Percentiles rank a stretch among this genome's conserved stretches.
Conservation (phyloP, 2,113 vertebrate species). For the Crotalus helleri region DNA sequence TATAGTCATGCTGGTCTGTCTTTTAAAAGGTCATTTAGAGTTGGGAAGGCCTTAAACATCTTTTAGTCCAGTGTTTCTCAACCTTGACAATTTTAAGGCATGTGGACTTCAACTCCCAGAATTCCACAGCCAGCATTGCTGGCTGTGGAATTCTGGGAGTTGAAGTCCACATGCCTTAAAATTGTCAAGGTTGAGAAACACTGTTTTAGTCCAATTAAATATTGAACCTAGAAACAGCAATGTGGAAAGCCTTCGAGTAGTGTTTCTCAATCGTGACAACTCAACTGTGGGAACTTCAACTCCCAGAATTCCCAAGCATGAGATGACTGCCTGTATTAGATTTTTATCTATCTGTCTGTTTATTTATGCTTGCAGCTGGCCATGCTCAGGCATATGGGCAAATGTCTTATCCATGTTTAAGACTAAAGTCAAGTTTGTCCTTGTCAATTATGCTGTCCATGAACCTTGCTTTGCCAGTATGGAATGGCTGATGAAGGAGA, state of each 20-base stretch:
- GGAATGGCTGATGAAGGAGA: not conserved
- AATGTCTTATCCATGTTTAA: not conserved
- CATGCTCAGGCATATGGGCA: not conserved
- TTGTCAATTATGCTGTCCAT: not conserved
- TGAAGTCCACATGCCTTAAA: too few relatives aligned
- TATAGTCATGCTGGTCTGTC: not conserved
- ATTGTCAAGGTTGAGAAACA: too few relatives aligned
- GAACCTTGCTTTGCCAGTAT: not conserved
- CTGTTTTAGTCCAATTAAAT: not conserved
- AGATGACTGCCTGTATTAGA: too few relatives aligned
- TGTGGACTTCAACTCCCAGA: too few relatives aligned
- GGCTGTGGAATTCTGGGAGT: too few relatives aligned
- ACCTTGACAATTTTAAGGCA: too few relatives aligned
- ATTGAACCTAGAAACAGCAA: not conserved
- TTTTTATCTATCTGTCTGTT: too few relatives aligned
- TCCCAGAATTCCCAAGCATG: not conserved
- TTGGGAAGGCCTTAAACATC: not conserved
- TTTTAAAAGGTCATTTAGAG: not conserved
- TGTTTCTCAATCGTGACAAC: not conserved
- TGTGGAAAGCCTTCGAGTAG: not conserved
- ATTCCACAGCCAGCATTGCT: too few relatives aligned
- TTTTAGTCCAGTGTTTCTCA: too few relatives aligned
- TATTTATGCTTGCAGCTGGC: not conserved
- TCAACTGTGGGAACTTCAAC: not conserved
- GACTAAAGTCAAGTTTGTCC: not conserved